Evolutionary conservation across 1,140 invertebrate genomes (phyloP), one percentile per base, ranked within the genome.

Genomic region (Notospermus geniculatus): DNA sequence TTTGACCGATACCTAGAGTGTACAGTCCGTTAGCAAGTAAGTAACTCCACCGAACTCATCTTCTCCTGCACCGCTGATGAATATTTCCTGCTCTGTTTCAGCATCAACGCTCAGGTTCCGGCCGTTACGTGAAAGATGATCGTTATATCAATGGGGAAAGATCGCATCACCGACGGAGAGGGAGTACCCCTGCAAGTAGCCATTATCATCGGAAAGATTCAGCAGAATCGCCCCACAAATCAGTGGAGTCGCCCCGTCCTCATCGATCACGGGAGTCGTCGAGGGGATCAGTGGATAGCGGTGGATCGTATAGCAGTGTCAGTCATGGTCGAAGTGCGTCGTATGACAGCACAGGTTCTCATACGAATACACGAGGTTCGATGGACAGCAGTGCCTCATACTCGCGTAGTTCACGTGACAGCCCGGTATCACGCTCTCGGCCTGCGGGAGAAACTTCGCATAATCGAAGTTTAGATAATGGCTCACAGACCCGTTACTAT

Each of bases 71-170:
- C 32, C 15, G 4, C 32, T 7, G 15, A 36, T 36, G 32, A 7
- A 7, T 36, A 36, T 36, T 36, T 36, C 32, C 4, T 36, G 4
- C 32, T 36, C 5, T 36, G 4, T 27, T 27, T 50, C n/a, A 27
- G n/a, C 46, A 27, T n/a, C 46, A 50, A 4, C n/a, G 46, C n/a
- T 50, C 46, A 17, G 54, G 54, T 7, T 39, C 29, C 13, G 56
- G 56, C 7, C 56, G 56, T 22, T 57, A 39, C 27, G 25, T 13
- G 22, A 57, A 32, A 41, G 56, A 29, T n/a, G 56, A 57, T 13
- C 56, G 32, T 2, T 57, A 22, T 22, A 22, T 57, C 5, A 57
- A 57, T 57, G 56, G 56, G 2, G 56, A 57, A 9, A 25, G 56
- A 11, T 22, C n/a, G 5, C 29, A 32, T 32, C 29, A 57, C 23